Percentiles rank a stretch among this genome's conserved stretches.
These are phyloP conservation scores for Brassicogethes aeneus DNA, from an alignment of 2,888 invertebrate species.

Conservation along the genomic window DNA sequence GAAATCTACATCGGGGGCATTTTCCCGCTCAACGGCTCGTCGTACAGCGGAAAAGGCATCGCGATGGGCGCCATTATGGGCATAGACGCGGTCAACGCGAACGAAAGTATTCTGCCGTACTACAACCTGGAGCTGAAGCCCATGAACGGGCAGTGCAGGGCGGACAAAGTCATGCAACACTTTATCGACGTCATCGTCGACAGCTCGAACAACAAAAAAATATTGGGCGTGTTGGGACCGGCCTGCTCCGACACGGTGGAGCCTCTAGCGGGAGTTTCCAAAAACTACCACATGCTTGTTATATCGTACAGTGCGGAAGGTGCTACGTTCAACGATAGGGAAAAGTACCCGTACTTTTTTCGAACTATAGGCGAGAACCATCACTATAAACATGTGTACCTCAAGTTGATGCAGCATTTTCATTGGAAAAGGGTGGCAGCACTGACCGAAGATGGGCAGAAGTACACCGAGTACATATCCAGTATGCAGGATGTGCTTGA, in stretches of 20 bases:
- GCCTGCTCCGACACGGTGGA: slow-evolving; percentile 76
- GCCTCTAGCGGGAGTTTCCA: slow-evolving; percentile 67
- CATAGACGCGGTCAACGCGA: slow-evolving; percentile 51
- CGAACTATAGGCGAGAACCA: slow-evolving; percentile 71
- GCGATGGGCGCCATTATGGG: slow-evolving; percentile 56
- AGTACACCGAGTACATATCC: slow-evolving; percentile 68
- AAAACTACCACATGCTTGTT: slow-evolving; percentile 60
- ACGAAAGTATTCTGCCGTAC: slow-evolving; percentile 48
- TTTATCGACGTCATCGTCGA: slow-evolving; percentile 61
- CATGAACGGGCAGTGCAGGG: slow-evolving; percentile 58
- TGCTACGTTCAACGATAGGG: slow-evolving; percentile 57
- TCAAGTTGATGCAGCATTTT: slow-evolving; percentile 48
- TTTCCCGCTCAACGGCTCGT: slow-evolving; percentile 56
- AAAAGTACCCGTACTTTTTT: slow-evolving; percentile 69
- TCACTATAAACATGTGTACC: slow-evolving; percentile 60
- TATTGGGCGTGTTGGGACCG: slow-evolving; percentile 68
- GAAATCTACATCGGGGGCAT: slow-evolving; percentile 46
- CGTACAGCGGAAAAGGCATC: slow-evolving; percentile 52
- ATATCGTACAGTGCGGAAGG: slow-evolving; percentile 76
- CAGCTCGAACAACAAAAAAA: slow-evolving; percentile 39
- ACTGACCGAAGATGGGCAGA: slow-evolving; percentile 70
- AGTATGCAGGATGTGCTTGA: slow-evolving; percentile 58
- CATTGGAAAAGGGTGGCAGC: slow-evolving; percentile 67
- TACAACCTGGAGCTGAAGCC: slow-evolving; percentile 50
- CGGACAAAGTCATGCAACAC: slow-evolving; percentile 64